Evolutionary conservation across 2,797 vertebrate genomes (phyloP), one percentile per base, ranked within the genome.

Genomic region (Pseudochirops corinnae): DNA sequence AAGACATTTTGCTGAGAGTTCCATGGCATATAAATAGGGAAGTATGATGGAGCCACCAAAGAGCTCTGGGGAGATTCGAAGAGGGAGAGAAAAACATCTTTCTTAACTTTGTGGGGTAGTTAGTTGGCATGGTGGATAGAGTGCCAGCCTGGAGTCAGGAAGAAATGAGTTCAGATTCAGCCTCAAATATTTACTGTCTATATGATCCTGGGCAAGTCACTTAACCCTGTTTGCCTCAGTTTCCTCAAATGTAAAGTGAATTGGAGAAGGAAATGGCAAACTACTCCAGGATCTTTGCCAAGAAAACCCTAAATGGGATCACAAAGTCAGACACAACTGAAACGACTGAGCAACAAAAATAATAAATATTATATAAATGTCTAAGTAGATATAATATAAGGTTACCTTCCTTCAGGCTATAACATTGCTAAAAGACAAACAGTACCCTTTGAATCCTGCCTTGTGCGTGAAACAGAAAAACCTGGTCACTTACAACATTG

Each of bases 391-490:
- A 12, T 24, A 82, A 24, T 24, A 39, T 87, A 87, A 91, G 57
- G 95, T 87, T 82, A 96, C 67, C 33, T 90, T 97, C 93, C 91
- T 93, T 93, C 93, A 55, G 95, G 55, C 87, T 96, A 26, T 92
- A 94, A 95, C 39, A 60, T 28, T 62, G 90, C 31, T 95, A 91
- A 56, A 92, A 93, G 94, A 91, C 95, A 95, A 94, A 60, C 50
- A 60, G 87, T 95, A 29, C 57, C 96, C 91, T 96, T 90, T 95
- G 93, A 95, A 93, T 57, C 92, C 92, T 96, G 74, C 21, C 52
- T 94, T 92, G 39, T 90, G 58, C 31, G 50, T 96, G 97, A 94
- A 97, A 94, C 97, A 97, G 90, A 96, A 93, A 56, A 92, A 95
- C 0, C 33, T 62, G 67, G 50, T n/a, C 46, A 58, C 95, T 96